These are phyloP conservation scores for Saxidomus purpurata DNA, from an alignment of 1,140 invertebrate genomes.

Conservation along the genomic window DNA sequence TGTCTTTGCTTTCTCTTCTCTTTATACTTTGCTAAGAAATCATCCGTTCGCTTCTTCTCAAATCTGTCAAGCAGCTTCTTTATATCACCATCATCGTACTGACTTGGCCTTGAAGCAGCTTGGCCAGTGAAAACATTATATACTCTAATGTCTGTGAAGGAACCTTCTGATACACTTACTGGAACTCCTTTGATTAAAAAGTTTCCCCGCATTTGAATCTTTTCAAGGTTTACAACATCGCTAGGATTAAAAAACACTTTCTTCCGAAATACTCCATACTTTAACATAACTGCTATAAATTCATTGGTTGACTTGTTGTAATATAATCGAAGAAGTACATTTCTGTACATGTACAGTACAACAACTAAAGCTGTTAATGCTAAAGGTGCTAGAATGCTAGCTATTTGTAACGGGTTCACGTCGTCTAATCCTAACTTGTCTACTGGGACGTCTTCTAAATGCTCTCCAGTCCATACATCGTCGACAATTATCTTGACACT, in stretches of 20 bases:
- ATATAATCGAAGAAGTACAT: background rate
- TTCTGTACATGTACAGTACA: background rate
- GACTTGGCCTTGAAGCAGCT: background rate
- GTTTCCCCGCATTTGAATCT: background rate
- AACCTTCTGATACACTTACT: background rate
- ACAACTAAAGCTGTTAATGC: background rate
- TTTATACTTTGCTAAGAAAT: constrained; percentile 15
- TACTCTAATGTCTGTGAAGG: background rate
- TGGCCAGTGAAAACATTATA: constrained; percentile 9
- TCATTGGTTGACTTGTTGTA: constrained; percentile 19
- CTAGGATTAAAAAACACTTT: background rate
- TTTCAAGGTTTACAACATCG: background rate
- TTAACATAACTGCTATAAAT: constrained; percentile 19
- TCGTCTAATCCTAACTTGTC: background rate
- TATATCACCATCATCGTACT: too few relatives aligned
- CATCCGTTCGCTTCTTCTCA: background rate
- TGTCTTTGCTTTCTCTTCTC: constrained; percentile 17
- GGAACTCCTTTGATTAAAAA: background rate
- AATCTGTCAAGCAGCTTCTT: background rate
- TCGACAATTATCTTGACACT: background rate
- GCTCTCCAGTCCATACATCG: background rate
- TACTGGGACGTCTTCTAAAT: background rate
- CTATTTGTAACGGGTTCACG: background rate
- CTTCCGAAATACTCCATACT: background rate
- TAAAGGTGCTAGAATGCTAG: background rate